Percentiles rank a stretch among this genome's conserved stretches.
Evolutionary conservation across 2,797 vertebrate genomes (phyloP).

Genomic region (Merluccius polli): DNA sequence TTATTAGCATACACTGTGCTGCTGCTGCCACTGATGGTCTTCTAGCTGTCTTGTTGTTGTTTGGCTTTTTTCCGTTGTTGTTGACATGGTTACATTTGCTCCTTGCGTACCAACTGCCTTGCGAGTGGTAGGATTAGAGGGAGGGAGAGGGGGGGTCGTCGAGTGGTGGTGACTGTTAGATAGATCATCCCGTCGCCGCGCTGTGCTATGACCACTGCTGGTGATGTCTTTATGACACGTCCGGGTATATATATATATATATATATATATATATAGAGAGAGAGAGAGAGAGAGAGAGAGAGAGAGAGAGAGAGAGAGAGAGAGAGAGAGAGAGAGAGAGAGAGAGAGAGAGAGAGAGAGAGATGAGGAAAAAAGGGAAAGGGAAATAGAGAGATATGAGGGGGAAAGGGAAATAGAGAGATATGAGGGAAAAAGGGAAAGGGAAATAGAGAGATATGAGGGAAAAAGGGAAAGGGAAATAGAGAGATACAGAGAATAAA

Average conservation of each 20-base stretch:
- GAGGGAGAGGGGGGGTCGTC: constrained; percentile 1
- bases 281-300: neutral
- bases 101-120: neutral
- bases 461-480: constrained; percentile 39
- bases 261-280: too few relatives aligned
- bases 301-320: neutral
- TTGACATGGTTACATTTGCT: neutral
- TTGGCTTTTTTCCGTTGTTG: neutral
- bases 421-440: neutral
- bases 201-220: constrained; percentile 36
- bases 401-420: neutral
- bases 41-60: neutral
- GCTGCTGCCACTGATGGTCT: constrained; percentile 17
- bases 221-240: constrained; percentile 58
- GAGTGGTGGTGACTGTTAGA: constrained; percentile 29
- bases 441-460: constrained; percentile 23
- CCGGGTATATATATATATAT: too few relatives aligned
- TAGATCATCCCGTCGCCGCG: constrained; percentile 38
- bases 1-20: constrained; percentile 29
- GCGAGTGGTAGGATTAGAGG: too few relatives aligned
- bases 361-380: too few relatives aligned
- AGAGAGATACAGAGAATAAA: neutral
- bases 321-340: constrained; percentile 19
- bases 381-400: neutral
- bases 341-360: constrained; percentile 19